phyloP scores from a whole-genome alignment of 2,113 vertebrate species.

The Scophthalmus maximus region DNA sequence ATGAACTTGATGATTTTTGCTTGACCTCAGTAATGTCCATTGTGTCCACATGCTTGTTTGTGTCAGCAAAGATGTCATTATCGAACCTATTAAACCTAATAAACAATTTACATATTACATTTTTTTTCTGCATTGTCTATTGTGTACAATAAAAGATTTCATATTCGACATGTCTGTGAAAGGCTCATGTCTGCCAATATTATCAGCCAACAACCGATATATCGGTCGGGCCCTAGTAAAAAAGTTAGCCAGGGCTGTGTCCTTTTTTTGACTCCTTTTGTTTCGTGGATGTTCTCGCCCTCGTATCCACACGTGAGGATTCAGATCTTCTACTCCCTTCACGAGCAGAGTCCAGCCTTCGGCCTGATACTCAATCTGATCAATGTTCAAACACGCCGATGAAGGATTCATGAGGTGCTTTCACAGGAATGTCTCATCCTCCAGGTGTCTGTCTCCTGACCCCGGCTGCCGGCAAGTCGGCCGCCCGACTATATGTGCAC shows the following conservation, averaged over 20 bases:
- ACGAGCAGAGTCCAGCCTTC: slow-evolving; percentile 54
- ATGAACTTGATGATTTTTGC: too few relatives aligned
- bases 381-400: slow-evolving; percentile 70
- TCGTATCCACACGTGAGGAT: slow-evolving; percentile 35
- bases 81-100: too few relatives aligned
- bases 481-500: slow-evolving; percentile 34
- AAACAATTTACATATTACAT: too few relatives aligned
- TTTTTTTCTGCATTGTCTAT: too few relatives aligned
- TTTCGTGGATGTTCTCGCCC: slow-evolving; percentile 23
- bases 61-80: too few relatives aligned
- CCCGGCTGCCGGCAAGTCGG: slow-evolving; percentile 33
- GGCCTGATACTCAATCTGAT: slow-evolving; percentile 67
- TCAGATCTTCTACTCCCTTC: slow-evolving; percentile 39
- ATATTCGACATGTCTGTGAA: too few relatives aligned
- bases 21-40: too few relatives aligned
- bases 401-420: slow-evolving; percentile 73
- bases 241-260: slow-evolving; percentile 28
- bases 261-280: slow-evolving; percentile 48
- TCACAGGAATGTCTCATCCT: slow-evolving; percentile 56
- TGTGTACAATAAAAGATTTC: too few relatives aligned
- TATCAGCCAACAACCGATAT: too few relatives aligned
- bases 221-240: too few relatives aligned
- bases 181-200: too few relatives aligned
- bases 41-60: too few relatives aligned
- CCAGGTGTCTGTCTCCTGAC: slow-evolving; percentile 50